Conservation (phyloP, 2,888 invertebrate genomes). For the Gari tellinella region DNA sequence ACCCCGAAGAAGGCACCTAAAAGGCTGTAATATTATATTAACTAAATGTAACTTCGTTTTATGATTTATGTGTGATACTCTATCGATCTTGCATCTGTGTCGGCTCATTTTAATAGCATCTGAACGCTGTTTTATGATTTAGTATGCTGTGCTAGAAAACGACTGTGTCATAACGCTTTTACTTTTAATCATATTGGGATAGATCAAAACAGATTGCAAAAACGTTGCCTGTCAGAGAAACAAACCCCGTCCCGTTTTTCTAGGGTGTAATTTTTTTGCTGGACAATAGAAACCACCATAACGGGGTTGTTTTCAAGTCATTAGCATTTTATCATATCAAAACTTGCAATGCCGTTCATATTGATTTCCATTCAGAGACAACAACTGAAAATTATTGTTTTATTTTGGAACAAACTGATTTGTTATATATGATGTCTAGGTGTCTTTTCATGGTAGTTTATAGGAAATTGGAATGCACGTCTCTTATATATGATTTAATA, state of each 20-base stretch:
- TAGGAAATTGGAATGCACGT: too few relatives aligned
- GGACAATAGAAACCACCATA: too few relatives aligned
- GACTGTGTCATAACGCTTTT: background rate
- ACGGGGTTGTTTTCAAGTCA: too few relatives aligned
- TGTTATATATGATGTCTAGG: background rate
- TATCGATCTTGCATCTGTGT: constrained; percentile 9
- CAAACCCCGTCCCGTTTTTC: too few relatives aligned
- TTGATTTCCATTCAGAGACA: too few relatives aligned
- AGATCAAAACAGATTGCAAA: too few relatives aligned
- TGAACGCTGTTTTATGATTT: constrained; percentile 9
- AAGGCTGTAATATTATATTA: constrained; percentile 7
- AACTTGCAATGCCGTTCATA: background rate
- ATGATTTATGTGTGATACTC: constrained; percentile 1
- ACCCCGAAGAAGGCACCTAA: background rate
- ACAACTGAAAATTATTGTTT: too few relatives aligned
- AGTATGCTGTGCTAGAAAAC: background rate
- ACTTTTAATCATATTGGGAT: too few relatives aligned
- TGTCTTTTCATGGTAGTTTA: too few relatives aligned
- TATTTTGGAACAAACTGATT: background rate
- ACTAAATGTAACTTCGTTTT: constrained; percentile 3
- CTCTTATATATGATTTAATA: too few relatives aligned
- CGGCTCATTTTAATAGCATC: constrained; percentile 6
- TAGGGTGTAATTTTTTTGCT: too few relatives aligned
- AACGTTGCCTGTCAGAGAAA: too few relatives aligned
- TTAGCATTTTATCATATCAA: background rate